A percentile compares a stretch with the other conserved stretches of the same genome.
Evolutionary conservation across 2,113 vertebrate genomes (phyloP).

Genomic region (Eulemur rufifrons): DNA sequence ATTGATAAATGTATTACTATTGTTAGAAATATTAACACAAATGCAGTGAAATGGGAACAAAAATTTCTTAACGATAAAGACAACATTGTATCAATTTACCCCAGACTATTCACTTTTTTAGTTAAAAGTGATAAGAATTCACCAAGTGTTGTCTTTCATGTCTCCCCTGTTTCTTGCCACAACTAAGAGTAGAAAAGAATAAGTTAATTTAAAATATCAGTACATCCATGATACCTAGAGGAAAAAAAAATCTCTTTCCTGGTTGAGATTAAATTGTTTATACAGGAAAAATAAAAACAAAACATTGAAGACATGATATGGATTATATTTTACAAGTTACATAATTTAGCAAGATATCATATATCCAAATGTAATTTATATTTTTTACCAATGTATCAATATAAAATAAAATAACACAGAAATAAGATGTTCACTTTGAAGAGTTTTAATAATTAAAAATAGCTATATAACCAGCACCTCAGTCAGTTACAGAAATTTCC

Average conservation of each 20-base stretch:
- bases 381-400: not conserved
- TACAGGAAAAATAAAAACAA: not conserved
- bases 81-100: not conserved
- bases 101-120: not conserved
- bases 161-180: not conserved
- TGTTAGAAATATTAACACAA: not conserved
- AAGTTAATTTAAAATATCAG: conserved; percentile 12
- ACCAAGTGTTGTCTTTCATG: not conserved
- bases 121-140: not conserved
- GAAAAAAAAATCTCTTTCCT: not conserved
- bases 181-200: not conserved
- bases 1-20: not conserved
- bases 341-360: not conserved
- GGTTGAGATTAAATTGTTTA: conserved; percentile 15
- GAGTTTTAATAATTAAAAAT: not conserved
- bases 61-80: not conserved
- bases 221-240: not conserved
- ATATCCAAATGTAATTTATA: not conserved
- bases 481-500: not conserved
- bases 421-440: not conserved
- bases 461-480: not conserved
- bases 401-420: not conserved
- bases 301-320: not conserved
- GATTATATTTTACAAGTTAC: not conserved
- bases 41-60: not conserved